Evolutionary conservation across 2,797 vertebrate genomes (phyloP).

Genomic region (Valencia hispanica): DNA sequence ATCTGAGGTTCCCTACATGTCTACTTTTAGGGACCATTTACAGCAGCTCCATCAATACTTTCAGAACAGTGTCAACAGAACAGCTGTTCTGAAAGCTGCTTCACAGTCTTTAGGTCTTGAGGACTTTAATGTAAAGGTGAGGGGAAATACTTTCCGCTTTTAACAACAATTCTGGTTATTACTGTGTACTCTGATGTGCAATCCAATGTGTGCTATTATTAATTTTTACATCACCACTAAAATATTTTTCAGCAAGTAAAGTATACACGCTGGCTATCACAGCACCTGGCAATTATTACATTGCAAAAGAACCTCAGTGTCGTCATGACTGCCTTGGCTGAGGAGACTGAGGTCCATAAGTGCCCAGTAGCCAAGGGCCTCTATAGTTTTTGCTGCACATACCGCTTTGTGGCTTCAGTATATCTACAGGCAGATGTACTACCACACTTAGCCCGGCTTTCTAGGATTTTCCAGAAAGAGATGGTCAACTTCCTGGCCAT

Average conservation of each 20-base stretch:
- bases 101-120: no score
- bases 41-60: conserved; percentile 1
- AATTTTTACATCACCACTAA: no score
- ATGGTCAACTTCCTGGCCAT: background rate
- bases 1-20: no score
- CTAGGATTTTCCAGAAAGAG: background rate
- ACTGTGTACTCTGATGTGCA: no score
- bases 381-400: background rate
- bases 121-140: no score
- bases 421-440: background rate
- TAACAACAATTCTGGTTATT: background rate
- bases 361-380: background rate
- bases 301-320: background rate
- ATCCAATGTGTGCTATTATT: no score
- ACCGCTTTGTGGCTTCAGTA: background rate
- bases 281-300: background rate
- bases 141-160: background rate
- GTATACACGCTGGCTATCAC: background rate
- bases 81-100: background rate
- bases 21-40: background rate
- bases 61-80: background rate
- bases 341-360: no score
- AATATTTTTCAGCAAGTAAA: no score
- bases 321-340: background rate
- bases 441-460: background rate